A percentile compares a stretch with the other conserved stretches of the same genome.
Conservation (phyloP, 2,797 vertebrate genomes). For the Moxostoma hubbsi region DNA sequence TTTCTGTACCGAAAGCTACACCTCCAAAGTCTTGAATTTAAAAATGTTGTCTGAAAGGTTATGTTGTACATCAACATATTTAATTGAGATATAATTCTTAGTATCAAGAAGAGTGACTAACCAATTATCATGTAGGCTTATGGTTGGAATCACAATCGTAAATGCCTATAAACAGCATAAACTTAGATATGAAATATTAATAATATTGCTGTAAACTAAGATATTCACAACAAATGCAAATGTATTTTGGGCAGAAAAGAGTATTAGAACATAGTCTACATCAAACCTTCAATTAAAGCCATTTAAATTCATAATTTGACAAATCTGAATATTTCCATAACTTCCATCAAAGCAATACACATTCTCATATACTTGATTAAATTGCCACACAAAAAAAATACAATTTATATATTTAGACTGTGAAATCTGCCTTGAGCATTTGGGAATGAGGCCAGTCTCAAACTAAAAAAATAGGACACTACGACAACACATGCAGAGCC, state of each 20-base stretch:
- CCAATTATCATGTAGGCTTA: no score
- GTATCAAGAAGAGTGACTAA: neutral
- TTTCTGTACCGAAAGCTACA: neutral
- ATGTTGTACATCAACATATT: neutral
- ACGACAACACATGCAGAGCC: constrained; percentile 63
- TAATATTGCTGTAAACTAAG: no score
- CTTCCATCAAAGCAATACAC: neutral
- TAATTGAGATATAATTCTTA: no score
- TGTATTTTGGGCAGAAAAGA: neutral
- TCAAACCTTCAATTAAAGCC: neutral
- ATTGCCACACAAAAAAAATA: neutral
- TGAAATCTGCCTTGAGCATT: constrained; percentile 62
- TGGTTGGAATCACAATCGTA: neutral
- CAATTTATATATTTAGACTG: constrained; percentile 48
- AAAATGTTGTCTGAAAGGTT: neutral
- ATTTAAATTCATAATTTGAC: neutral
- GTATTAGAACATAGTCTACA: neutral
- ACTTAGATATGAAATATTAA: constrained; percentile 4
- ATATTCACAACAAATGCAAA: neutral
- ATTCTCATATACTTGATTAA: neutral
- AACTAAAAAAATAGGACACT: constrained; percentile 68
- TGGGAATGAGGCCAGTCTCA: constrained; percentile 68
- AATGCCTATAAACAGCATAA: neutral
- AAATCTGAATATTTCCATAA: neutral
- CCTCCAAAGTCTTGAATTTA: neutral